phyloP scores from a whole-genome alignment of 1,140 invertebrate species.

The Zaprionus nigranus region DNA sequence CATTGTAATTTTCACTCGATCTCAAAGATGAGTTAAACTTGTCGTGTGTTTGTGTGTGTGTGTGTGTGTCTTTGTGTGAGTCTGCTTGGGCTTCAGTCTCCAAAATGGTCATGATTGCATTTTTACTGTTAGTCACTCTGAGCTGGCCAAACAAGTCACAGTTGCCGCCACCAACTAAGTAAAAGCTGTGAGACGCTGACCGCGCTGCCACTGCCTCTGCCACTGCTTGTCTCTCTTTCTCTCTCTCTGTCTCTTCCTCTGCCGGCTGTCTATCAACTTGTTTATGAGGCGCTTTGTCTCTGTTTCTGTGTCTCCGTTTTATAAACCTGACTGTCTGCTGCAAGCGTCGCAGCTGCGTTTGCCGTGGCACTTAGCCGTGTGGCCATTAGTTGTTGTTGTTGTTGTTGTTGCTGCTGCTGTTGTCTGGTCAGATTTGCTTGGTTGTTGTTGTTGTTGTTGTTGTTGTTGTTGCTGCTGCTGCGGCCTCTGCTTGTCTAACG shows the following conservation, averaged over 20 bases:
- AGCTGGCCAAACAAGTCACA: constrained; percentile 23
- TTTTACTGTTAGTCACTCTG: constrained; percentile 21
- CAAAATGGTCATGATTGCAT: constrained; percentile 22
- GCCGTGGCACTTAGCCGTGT: constrained; percentile 43
- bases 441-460: constrained; percentile 49
- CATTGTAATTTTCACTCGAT: background rate
- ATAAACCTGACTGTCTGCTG: constrained; percentile 31
- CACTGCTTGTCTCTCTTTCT: background rate
- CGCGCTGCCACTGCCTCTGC: background rate
- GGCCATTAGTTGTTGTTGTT: constrained; percentile 38
- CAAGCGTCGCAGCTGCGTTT: constrained; percentile 23
- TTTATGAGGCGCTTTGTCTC: constrained; percentile 43
- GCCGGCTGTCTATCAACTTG: constrained; percentile 52
- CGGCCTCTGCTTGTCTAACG: constrained; percentile 52
- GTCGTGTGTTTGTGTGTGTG: background rate
- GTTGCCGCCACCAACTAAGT: constrained; percentile 12
- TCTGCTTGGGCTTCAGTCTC: background rate
- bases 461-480: constrained; percentile 50
- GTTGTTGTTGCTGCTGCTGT: constrained; percentile 12
- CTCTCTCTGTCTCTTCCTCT: background rate
- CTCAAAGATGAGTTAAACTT: background rate
- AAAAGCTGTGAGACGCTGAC: constrained; percentile 23
- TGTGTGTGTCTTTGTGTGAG: background rate
- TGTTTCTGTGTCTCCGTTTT: constrained; percentile 32
- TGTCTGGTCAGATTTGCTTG: constrained; percentile 38